These are phyloP conservation scores for Nycticorax nycticorax DNA, from an alignment of 2,113 vertebrate species.

Conservation along the genomic window DNA sequence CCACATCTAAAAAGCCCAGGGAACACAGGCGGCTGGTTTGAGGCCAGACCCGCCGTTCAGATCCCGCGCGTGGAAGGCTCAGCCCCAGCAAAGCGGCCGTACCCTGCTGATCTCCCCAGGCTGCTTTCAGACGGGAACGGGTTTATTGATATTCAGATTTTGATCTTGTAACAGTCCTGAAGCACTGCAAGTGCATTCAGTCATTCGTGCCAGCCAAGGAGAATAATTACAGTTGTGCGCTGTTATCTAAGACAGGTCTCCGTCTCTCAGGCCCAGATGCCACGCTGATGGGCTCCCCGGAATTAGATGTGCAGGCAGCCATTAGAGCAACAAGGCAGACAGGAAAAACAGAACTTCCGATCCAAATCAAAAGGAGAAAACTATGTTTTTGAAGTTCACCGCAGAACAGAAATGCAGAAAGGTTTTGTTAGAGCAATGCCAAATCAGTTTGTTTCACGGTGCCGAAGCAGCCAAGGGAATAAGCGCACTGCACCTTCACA, in stretches of 20 bases:
- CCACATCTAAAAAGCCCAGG: not conserved
- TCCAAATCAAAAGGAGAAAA: not conserved
- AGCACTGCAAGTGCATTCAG: not conserved
- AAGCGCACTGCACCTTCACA: fast-evolving
- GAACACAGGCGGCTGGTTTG: fast-evolving
- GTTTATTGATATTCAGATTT: not conserved
- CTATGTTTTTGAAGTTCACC: not conserved
- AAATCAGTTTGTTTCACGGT: not conserved
- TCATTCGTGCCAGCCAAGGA: not conserved
- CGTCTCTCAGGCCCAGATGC: not conserved
- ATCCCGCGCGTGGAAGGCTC: not conserved
- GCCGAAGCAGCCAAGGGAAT: not conserved
- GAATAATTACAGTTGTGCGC: not conserved
- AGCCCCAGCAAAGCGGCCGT: not conserved
- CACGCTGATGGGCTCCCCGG: not conserved
- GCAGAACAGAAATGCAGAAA: not conserved
- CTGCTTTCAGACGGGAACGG: not conserved
- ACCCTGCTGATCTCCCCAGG: not conserved
- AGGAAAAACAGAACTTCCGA: not conserved
- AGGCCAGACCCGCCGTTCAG: not conserved
- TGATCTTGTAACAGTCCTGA: not conserved
- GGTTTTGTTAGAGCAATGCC: not conserved
- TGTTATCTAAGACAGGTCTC: not conserved
- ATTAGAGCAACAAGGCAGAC: fast-evolving
- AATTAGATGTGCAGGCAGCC: not conserved